Evolutionary conservation across 2,797 vertebrate species (phyloP), one percentile per base, ranked within the genome.

Genomic region (Pangasius krempfi): DNA sequence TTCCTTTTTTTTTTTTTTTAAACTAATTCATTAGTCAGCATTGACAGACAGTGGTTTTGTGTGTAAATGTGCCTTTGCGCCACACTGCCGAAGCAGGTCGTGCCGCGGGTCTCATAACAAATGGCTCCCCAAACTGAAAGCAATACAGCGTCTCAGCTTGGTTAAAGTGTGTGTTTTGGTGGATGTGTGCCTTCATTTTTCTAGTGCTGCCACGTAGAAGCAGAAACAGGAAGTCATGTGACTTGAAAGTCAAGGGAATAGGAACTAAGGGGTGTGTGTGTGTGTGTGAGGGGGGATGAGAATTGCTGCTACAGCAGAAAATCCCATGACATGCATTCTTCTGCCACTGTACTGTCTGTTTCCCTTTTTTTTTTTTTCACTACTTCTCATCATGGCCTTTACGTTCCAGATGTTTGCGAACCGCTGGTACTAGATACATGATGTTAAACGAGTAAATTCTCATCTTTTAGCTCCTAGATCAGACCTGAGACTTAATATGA

Each of bases 151-250:
- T 58, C 56, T 76, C 47, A 54, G 85, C 54, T 86, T 4, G 68
- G 60, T 6, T 33, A 58, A 58, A 27, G 16, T 78, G 56, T 1
- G 83, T 79, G 18, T 30, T 47, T 85, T 81, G 13, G 37, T 60
- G 80, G 7, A 86, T 84, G 66, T 83, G 75, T 82, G n/a, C 56
- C 75, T 85, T 85, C 13, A 1, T 82, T 62, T 33, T 72, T 64
- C n/a, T 40, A 1, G 1, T 68, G 62, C 80, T 89, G 60, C 84
- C 76, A 85, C 79, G 84, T 73, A 87, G 70, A 66, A 90, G 84
- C 86, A 89, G 92, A 93, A 92, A 93, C 95, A 94, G 95, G 95
- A 96, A 95, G 91, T 95, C 94, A 94, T 87, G 93, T 94, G 93
- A 92, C 89, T 92, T 88, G 90, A 92, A 86, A 90, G 90, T 88